Conservation (phyloP, 2,888 invertebrate genomes). For the Caradrina clavipalpis region DNA sequence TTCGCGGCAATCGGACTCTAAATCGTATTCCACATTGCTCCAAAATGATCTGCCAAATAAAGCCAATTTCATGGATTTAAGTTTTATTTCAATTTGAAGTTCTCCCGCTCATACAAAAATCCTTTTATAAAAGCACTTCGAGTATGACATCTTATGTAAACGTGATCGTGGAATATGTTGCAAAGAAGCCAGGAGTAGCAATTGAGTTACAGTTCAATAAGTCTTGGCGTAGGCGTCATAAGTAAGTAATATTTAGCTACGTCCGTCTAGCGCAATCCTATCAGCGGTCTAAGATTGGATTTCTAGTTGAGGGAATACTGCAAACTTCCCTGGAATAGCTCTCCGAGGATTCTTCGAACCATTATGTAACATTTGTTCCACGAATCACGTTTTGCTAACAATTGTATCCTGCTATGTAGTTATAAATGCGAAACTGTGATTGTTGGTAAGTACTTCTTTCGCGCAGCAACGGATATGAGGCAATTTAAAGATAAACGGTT, state of each 20-base stretch:
- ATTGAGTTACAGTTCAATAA: slow-evolving; percentile 52
- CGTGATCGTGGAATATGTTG: slow-evolving; percentile 2
- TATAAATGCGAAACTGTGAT: neutral
- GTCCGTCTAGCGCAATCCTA: slow-evolving; percentile 43
- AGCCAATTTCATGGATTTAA: too few species aligned
- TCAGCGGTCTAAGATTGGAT: slow-evolving; percentile 48
- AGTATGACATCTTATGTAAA: neutral
- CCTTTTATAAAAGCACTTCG: neutral
- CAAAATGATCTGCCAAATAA: too few species aligned
- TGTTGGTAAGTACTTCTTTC: neutral
- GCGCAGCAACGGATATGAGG: neutral
- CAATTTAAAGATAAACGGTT: neutral
- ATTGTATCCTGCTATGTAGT: too few species aligned
- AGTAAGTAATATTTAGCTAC: slow-evolving; percentile 41
- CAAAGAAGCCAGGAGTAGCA: slow-evolving; percentile 19
- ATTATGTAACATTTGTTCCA: slow-evolving; percentile 6
- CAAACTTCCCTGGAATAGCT: slow-evolving; percentile 15
- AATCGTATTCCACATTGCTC: too few species aligned
- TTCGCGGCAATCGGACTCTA: too few species aligned
- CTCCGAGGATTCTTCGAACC: neutral
- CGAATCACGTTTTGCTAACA: neutral
- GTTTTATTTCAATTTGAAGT: too few species aligned
- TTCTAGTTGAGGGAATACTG: slow-evolving; percentile 49
- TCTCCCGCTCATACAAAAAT: too few species aligned
- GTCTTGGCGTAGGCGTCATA: slow-evolving; percentile 19